Evolutionary conservation across 2,797 vertebrate genomes (phyloP).

Genomic region (Rhyacichthys aspro): DNA sequence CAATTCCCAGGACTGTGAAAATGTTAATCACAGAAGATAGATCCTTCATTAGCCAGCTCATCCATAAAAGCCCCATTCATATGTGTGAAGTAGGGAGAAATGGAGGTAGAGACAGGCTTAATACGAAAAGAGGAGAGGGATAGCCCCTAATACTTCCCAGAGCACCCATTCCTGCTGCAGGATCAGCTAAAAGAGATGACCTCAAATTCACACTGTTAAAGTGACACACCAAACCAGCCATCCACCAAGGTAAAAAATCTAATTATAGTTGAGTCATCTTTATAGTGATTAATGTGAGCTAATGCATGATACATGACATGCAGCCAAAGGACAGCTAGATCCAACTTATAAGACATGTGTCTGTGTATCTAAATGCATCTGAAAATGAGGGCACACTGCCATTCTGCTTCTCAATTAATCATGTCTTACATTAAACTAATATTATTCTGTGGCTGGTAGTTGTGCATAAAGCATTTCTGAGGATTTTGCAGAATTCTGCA

Average conservation of each 20-base stretch:
- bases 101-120: constrained; percentile 32
- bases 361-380: constrained; percentile 39
- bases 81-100: constrained; percentile 46
- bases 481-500: constrained; percentile 46
- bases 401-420: constrained; percentile 59
- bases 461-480: constrained; percentile 52
- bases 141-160: constrained; percentile 25
- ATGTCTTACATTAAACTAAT: constrained; percentile 62
- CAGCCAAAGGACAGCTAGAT: constrained; percentile 46
- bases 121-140: constrained; percentile 45
- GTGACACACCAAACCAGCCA: constrained; percentile 55
- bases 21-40: constrained; percentile 71
- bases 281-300: constrained; percentile 71
- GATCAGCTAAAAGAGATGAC: constrained; percentile 51
- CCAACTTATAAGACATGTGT: constrained; percentile 24
- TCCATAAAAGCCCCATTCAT: constrained; percentile 67
- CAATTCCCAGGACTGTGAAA: constrained; percentile 56
- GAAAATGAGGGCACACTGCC: constrained; percentile 33
- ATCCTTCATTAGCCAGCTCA: constrained; percentile 66
- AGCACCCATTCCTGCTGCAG: constrained; percentile 23
- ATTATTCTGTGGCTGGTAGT: constrained; percentile 48
- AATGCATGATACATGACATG: constrained; percentile 69
- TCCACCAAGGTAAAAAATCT: constrained; percentile 41
- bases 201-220: constrained; percentile 60
- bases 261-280: constrained; percentile 69